A percentile compares a stretch with the other conserved stretches of the same genome.
phyloP scores from a whole-genome alignment of 2,888 invertebrate genomes.

The Ochropleura plecta region DNA sequence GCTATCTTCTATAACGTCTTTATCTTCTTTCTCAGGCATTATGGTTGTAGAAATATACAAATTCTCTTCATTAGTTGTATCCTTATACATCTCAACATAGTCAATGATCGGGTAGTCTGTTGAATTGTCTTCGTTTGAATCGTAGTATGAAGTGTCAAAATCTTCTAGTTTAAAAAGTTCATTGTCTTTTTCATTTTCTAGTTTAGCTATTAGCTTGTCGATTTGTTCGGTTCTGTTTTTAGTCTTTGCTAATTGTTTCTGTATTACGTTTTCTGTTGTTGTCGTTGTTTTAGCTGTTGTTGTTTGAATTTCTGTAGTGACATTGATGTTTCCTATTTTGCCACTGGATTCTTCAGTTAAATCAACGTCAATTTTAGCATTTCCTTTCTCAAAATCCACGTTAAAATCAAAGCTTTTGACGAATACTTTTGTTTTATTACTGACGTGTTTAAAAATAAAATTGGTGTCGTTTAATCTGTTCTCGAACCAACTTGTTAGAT shows the following conservation, averaged over 20 bases:
- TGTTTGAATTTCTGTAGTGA: neutral
- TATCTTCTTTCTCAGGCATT: neutral
- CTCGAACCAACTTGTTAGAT: constrained; percentile 74
- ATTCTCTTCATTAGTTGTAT: constrained; percentile 81
- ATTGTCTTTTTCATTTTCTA: constrained; percentile 66
- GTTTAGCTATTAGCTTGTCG: constrained; percentile 34
- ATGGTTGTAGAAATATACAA: constrained; percentile 62
- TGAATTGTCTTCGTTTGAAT: constrained; percentile 74
- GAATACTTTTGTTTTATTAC: constrained; percentile 75
- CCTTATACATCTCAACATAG: constrained; percentile 84
- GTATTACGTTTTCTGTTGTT: neutral
- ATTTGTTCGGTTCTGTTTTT: constrained; percentile 33
- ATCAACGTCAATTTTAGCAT: constrained; percentile 59
- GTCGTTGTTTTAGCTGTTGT: neutral
- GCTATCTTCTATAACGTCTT: neutral
- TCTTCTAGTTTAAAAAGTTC: constrained; percentile 68
- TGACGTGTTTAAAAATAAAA: constrained; percentile 62
- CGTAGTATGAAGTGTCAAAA: constrained; percentile 66
- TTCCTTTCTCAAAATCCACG: constrained; percentile 58
- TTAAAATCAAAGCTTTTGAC: constrained; percentile 76
- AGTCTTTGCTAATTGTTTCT: neutral
- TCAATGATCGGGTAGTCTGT: constrained; percentile 84
- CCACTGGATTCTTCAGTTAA: constrained; percentile 29
- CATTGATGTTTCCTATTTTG: neutral
- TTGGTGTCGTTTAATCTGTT: constrained; percentile 69